Conservation (phyloP, 2,888 invertebrate genomes). For the Eustalomyia histrio region DNA sequence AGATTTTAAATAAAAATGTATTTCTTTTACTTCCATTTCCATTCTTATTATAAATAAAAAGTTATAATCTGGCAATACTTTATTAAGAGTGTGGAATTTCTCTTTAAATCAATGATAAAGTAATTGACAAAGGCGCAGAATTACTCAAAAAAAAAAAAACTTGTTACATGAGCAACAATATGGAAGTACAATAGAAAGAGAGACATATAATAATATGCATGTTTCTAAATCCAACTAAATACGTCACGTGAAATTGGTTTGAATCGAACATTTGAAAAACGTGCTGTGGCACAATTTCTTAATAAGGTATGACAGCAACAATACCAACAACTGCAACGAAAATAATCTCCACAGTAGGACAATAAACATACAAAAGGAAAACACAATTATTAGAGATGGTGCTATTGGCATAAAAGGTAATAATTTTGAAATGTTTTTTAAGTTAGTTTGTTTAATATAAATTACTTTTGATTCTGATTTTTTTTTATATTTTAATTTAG, state of each 20-base stretch:
- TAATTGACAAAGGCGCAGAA: not conserved
- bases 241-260: constrained; percentile 55
- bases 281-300: constrained; percentile 43
- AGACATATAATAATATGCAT: not conserved
- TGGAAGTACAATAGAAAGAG: not conserved
- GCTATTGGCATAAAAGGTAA: not conserved
- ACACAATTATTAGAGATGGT: not conserved
- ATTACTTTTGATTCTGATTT: too few relatives aligned
- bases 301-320: constrained; percentile 5
- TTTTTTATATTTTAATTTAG: too few relatives aligned
- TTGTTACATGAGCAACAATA: constrained; percentile 21
- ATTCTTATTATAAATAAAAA: too few relatives aligned
- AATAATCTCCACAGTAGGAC: constrained; percentile 18
- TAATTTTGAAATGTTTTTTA: too few relatives aligned
- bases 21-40: too few relatives aligned
- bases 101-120: not conserved
- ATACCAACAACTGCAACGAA: constrained; percentile 4
- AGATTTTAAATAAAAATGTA: too few relatives aligned
- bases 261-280: constrained; percentile 55
- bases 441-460: too few relatives aligned
- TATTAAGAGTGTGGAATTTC: not conserved
- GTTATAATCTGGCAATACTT: too few relatives aligned
- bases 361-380: not conserved
- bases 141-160: not conserved
- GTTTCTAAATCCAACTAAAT: constrained; percentile 4